Evolutionary conservation across 2,113 vertebrate genomes (phyloP).

Genomic region (Cairina moschata): DNA sequence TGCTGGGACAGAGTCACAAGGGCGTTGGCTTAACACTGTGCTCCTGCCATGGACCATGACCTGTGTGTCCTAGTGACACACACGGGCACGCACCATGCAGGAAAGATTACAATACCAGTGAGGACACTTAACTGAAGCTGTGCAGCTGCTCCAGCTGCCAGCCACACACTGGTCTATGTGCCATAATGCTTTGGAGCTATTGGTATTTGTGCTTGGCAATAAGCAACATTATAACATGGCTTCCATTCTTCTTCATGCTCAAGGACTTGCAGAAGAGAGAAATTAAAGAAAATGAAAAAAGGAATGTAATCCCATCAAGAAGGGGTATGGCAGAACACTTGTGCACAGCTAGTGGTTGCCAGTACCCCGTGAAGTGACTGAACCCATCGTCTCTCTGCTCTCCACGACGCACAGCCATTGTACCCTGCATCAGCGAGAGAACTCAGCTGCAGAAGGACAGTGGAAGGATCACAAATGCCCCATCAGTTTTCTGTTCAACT

Average conservation of each 20-base stretch:
- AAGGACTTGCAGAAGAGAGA: conserved; percentile 1
- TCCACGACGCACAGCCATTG: neutral
- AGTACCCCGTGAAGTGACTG: neutral
- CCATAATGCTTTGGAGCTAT: neutral
- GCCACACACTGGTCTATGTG: fast-evolving
- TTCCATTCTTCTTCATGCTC: conserved; percentile 38
- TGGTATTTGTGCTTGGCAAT: neutral
- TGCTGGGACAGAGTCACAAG: neutral
- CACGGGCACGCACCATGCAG: neutral
- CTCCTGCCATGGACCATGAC: neutral
- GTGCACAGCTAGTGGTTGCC: neutral
- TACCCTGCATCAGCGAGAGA: neutral
- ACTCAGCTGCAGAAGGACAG: too few relatives aligned
- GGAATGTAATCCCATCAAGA: neutral
- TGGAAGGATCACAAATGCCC: neutral
- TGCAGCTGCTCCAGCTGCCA: neutral
- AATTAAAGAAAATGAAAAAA: conserved; percentile 32
- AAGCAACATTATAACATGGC: neutral
- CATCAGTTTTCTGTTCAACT: neutral
- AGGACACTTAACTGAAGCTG: neutral
- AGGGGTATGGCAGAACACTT: neutral
- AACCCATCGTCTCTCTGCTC: neutral
- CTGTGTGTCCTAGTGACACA: neutral
- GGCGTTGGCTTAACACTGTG: neutral
- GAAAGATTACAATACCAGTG: fast-evolving